Evolutionary conservation across 2,888 invertebrate genomes (phyloP).

Genomic region (Lepidonotus clava): DNA sequence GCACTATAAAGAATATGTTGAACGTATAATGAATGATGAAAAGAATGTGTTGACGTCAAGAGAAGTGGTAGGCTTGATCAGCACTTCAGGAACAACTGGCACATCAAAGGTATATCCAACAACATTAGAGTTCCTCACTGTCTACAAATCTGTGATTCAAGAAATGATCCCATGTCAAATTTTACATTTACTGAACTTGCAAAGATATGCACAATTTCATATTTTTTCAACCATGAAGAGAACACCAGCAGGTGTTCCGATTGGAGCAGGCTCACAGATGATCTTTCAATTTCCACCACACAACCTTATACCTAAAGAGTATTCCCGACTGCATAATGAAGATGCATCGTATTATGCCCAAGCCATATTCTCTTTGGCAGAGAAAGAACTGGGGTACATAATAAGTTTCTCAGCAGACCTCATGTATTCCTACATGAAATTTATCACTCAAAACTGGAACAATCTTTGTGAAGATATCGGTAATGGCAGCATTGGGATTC

Average conservation of each 20-base stretch:
- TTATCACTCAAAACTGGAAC: not conserved
- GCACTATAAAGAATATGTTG: constrained; percentile 24
- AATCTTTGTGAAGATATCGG: constrained; percentile 25
- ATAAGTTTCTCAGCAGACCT: constrained; percentile 7
- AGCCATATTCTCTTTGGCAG: constrained; percentile 36
- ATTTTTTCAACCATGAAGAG: not conserved
- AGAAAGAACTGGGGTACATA: constrained; percentile 23
- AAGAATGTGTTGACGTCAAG: not conserved
- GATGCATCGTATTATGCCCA: constrained; percentile 23
- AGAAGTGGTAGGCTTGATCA: not conserved
- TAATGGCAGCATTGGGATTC: not conserved
- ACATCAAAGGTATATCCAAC: constrained; percentile 1
- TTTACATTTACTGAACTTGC: not conserved
- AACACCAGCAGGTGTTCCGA: not conserved
- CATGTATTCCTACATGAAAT: constrained; percentile 19
- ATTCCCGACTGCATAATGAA: not conserved
- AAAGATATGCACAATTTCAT: constrained; percentile 2
- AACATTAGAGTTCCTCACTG: not conserved
- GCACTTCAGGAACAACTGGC: constrained; percentile 49
- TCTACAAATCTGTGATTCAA: not conserved
- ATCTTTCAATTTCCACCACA: not conserved
- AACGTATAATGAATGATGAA: constrained; percentile 18
- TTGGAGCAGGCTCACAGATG: not conserved
- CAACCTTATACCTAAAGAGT: not conserved
- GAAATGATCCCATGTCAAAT: not conserved